A percentile compares a stretch with the other conserved stretches of the same genome.
phyloP scores from a whole-genome alignment of 2,113 vertebrate species.

The Hippolais icterina region DNA sequence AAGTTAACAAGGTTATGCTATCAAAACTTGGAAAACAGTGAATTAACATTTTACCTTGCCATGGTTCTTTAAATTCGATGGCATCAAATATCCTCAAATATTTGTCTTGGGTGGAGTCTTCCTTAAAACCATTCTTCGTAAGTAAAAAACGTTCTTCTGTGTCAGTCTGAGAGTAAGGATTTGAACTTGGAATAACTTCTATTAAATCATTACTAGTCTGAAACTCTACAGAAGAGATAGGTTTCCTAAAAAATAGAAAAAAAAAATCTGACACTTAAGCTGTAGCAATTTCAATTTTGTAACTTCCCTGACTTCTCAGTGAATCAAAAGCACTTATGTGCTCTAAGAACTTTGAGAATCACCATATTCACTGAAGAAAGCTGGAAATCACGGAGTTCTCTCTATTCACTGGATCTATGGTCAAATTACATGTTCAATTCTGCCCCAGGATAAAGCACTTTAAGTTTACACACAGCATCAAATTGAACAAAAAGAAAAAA shows the following conservation, averaged over 20 bases:
- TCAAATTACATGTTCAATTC: neutral
- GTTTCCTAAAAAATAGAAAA: constrained; percentile 56
- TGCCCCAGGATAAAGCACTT: neutral
- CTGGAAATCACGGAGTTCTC: neutral
- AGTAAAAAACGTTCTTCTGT: neutral
- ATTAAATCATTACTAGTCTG: neutral
- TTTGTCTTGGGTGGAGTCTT: neutral
- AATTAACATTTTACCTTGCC: constrained; percentile 58
- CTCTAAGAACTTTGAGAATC: neutral
- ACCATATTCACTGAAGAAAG: neutral
- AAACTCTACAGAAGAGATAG: neutral
- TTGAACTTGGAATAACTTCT: constrained; percentile 79
- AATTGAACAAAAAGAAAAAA: neutral
- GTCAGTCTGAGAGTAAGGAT: constrained; percentile 68
- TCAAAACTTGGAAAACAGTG: neutral
- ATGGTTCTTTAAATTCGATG: constrained; percentile 4
- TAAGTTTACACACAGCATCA: neutral
- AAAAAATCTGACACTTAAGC: neutral
- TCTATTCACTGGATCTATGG: neutral
- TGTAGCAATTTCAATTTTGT: neutral
- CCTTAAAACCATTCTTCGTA: neutral
- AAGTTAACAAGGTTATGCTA: neutral
- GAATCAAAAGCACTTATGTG: neutral
- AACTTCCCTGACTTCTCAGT: neutral
- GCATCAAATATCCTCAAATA: neutral